A percentile compares a stretch with the other conserved stretches of the same genome.
Evolutionary conservation across 2,888 invertebrate species (phyloP).

Genomic region (Salpingus planirostris): DNA sequence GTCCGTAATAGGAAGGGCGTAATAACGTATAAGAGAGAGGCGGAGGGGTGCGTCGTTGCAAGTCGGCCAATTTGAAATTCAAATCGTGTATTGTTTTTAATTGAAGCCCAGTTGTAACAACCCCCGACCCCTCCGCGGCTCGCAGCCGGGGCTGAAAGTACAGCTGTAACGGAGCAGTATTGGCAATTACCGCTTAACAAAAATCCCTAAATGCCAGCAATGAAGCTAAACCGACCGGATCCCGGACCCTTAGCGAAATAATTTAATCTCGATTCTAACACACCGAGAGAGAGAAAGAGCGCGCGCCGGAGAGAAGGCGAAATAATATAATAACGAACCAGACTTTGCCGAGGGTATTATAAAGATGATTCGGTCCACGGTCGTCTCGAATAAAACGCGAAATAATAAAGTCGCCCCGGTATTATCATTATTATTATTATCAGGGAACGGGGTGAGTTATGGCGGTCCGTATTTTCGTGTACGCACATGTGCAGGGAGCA

Average conservation of each 20-base stretch:
- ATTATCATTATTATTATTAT: too few species aligned
- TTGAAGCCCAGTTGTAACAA: too few species aligned
- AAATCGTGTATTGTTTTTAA: constrained; percentile 30
- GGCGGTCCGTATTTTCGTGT: too few species aligned
- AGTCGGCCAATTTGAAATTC: constrained; percentile 23
- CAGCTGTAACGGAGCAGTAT: constrained; percentile 24
- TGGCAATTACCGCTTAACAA: constrained; percentile 32
- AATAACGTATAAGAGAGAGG: constrained; percentile 10
- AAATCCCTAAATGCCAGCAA: constrained; percentile 32
- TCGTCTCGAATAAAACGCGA: too few species aligned
- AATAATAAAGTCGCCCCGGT: too few species aligned
- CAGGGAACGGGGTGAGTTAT: constrained; percentile 23
- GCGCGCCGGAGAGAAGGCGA: too few species aligned
- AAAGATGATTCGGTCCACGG: too few species aligned
- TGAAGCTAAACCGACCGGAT: constrained; percentile 22
- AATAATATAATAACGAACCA: constrained; percentile 25
- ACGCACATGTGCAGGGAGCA: too few species aligned
- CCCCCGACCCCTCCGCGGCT: constrained; percentile 18
- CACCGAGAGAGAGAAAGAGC: too few species aligned
- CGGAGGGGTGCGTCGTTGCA: constrained; percentile 14
- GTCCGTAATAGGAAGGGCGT: too few species aligned
- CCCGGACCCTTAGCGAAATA: constrained; percentile 23
- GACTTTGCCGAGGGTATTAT: constrained; percentile 25
- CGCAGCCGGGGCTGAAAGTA: constrained; percentile 22
- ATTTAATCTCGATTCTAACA: constrained; percentile 30